Evolutionary conservation across 2,888 invertebrate genomes (phyloP), one percentile per base, ranked within the genome.

Genomic region (Nephrotoma guestfalica): DNA sequence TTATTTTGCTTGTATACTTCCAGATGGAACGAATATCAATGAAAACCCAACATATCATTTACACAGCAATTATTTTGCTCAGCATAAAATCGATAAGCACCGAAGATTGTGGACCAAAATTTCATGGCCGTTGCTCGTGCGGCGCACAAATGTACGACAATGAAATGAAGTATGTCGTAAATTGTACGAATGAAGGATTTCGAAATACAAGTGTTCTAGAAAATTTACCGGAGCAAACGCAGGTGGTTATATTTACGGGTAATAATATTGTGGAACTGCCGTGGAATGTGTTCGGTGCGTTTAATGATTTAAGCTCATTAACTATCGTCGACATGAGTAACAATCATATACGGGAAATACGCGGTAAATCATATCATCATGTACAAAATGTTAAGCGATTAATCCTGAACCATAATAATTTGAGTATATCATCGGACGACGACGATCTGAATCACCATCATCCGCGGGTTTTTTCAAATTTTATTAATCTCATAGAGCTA

Each of bases 331-430:
- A 96, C 89, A 94, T 96, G 94, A 95, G 94, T 87, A 94, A 93
- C 89, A 96, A 96, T 90, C 92, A 93, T 15, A 96, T 96, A 83
- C 91, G 93, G 84, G 94, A 94, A 88, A 95, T 96, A 85, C 93
- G 94, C 87, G 96, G 96, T 1, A 95, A 96, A 90, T 92, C 95
- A 0, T 96, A 95, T 89, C 96, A 96, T 89, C 95, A 94, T 89
- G 96, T 96, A 0, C 92, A 93, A 86, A 93, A 93, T 87, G 96
- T 96, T 0, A 93, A 94, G 89, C 92, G 94, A 41, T 92, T 96
- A 7, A 93, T 95, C 88, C 91, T 96, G 87, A 95, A 96, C 90
- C 94, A 95, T 89, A 96, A 96, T 89, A 93, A 95, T 87, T 91
- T 96, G 51, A 93, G 94, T 4, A 93, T 95, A 88, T 93, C 93